phyloP scores from a whole-genome alignment of 2,888 invertebrate species.

The Galerucella calmariensis region DNA sequence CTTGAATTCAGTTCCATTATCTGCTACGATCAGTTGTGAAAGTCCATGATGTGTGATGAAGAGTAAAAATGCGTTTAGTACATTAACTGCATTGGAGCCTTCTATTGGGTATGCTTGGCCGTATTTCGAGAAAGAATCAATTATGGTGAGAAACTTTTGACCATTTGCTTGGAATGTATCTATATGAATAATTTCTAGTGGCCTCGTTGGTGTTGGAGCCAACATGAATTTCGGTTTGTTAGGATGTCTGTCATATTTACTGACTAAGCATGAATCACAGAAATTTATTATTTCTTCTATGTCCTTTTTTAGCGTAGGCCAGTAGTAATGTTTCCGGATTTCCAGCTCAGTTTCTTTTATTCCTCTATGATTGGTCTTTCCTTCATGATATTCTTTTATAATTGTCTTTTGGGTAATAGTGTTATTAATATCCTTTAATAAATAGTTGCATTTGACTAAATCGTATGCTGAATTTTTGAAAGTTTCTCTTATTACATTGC shows the following conservation, averaged over 20 bases:
- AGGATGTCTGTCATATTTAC: conserved; percentile 27
- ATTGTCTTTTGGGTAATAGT: background rate
- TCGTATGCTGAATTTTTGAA: too few relatives aligned
- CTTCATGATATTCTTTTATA: conserved; percentile 21
- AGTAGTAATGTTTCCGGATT: conserved; percentile 16
- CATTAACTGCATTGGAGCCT: conserved; percentile 12
- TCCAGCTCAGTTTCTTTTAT: conserved; percentile 17
- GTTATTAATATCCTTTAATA: too few relatives aligned
- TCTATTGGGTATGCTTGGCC: conserved; percentile 12
- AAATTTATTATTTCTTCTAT: background rate
- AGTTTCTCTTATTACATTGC: too few relatives aligned
- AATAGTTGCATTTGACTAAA: too few relatives aligned
- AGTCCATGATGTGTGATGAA: too few relatives aligned
- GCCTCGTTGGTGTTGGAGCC: conserved; percentile 22
- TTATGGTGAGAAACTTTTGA: conserved; percentile 22
- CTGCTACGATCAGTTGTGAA: too few relatives aligned
- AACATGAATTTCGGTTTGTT: conserved; percentile 18
- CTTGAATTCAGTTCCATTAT: too few relatives aligned
- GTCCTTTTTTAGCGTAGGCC: conserved; percentile 11
- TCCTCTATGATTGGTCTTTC: conserved; percentile 24
- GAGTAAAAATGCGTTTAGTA: conserved; percentile 1
- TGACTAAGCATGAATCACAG: conserved; percentile 10
- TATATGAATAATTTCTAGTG: conserved; percentile 26
- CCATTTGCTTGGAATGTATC: conserved; percentile 21
- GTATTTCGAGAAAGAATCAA: background rate